Percentiles rank a stretch among this genome's conserved stretches.
phyloP scores from a whole-genome alignment of 2,113 vertebrate genomes.

The Malaclemys terrapin region DNA sequence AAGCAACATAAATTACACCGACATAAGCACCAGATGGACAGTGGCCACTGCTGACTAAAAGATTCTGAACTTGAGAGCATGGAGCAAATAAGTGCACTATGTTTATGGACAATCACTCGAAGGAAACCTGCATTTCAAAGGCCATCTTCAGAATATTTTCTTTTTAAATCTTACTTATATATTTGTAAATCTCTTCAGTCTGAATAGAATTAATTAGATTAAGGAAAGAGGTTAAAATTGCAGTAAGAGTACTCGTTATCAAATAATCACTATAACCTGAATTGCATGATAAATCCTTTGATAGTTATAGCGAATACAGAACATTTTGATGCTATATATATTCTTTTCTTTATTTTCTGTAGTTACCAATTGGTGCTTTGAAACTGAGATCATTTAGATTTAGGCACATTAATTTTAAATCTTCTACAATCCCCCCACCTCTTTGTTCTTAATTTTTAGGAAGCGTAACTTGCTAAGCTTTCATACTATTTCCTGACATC shows the following conservation, averaged over 20 bases:
- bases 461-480: conserved; percentile 66
- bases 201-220: background rate
- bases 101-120: background rate
- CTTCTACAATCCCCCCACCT: conserved; percentile 40
- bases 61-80: too few species aligned
- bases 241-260: background rate
- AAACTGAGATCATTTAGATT: conserved; percentile 20
- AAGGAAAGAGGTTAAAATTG: background rate
- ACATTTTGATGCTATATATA: background rate
- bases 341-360: conserved; percentile 58
- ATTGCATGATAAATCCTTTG: background rate
- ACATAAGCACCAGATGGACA: too few species aligned
- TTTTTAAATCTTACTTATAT: background rate
- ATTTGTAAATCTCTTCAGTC: background rate
- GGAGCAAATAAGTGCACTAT: too few species aligned
- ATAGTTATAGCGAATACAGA: background rate
- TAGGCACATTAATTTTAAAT: conserved; percentile 58
- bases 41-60: too few species aligned
- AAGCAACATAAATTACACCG: too few species aligned
- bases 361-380: conserved; percentile 49
- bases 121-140: background rate
- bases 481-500: conserved; percentile 72
- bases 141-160: background rate
- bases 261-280: conserved; percentile 39
- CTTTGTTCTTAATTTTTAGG: conserved; percentile 72